These are phyloP conservation scores for Epizoanthus scotinus DNA, from an alignment of 92 coral and sea anemone species.

Conservation along the genomic window DNA sequence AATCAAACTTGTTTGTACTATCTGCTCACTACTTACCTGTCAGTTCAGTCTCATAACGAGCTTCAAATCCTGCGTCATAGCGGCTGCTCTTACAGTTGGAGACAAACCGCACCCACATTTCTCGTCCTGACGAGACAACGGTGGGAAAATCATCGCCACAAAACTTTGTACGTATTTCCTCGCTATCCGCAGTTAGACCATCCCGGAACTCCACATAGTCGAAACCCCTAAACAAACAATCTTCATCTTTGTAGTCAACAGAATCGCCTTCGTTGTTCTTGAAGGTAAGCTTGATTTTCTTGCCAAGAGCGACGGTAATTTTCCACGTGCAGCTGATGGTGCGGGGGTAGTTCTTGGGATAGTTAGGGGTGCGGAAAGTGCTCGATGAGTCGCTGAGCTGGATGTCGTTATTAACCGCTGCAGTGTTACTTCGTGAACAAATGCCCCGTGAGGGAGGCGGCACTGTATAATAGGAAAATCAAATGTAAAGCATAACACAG, in stretches of 20 bases:
- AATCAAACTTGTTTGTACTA: neutral
- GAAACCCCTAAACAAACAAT: constrained; percentile 9
- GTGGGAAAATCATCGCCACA: constrained; percentile 22
- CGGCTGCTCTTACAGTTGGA: neutral
- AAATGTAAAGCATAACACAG: too few relatives aligned
- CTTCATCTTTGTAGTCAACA: neutral
- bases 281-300: constrained; percentile 52
- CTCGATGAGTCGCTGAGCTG: constrained; percentile 57
- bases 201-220: constrained; percentile 52
- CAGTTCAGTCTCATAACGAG: constrained; percentile 24
- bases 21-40: neutral
- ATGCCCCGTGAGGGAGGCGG: constrained; percentile 11
- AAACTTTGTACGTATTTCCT: constrained; percentile 17
- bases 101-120: constrained; percentile 35
- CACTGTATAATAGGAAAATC: neutral
- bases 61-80: constrained; percentile 14
- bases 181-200: constrained; percentile 43
- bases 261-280: constrained; percentile 9
- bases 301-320: constrained; percentile 56
- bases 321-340: constrained; percentile 77
- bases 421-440: constrained; percentile 23
- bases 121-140: constrained; percentile 32
- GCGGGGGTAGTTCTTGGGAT: constrained; percentile 61
- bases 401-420: constrained; percentile 58
- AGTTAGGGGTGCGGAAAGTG: constrained; percentile 54